Percentiles rank a stretch among this genome's conserved stretches.
Evolutionary conservation across 2,888 invertebrate species (phyloP).

Genomic region (Tachina lurida): DNA sequence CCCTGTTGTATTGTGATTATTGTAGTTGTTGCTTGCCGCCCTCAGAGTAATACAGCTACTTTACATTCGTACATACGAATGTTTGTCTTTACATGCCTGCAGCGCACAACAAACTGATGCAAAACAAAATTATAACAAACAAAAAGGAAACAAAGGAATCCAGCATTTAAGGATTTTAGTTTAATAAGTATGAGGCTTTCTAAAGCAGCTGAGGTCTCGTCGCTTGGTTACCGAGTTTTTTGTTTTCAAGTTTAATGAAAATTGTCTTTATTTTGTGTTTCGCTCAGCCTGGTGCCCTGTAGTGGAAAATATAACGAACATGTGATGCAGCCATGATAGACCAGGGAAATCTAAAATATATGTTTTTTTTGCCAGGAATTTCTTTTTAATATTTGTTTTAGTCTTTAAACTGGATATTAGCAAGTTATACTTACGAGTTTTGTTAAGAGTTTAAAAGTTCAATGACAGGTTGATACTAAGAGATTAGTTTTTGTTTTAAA

Average conservation of each 20-base stretch:
- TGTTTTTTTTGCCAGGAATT: too few species aligned
- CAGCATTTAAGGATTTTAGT: conserved; percentile 77
- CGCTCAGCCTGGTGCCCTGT: not conserved
- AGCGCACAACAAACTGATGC: conserved; percentile 61
- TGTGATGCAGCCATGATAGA: conserved; percentile 60
- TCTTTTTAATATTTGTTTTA: too few species aligned
- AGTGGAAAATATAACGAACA: not conserved
- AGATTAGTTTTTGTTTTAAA: not conserved
- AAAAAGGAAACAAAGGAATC: conserved; percentile 42
- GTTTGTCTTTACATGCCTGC: conserved; percentile 16
- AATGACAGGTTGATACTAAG: conserved; percentile 4
- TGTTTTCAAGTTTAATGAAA: conserved; percentile 62
- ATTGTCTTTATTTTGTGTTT: conserved; percentile 44
- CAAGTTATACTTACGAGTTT: not conserved
- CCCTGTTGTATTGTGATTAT: conserved; percentile 33
- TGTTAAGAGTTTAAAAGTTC: conserved; percentile 4
- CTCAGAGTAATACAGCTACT: conserved; percentile 58
- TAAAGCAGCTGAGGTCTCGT: conserved; percentile 76
- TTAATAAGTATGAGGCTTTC: conserved; percentile 78
- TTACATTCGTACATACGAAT: not conserved
- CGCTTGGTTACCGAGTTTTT: conserved; percentile 31
- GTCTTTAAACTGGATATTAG: too few species aligned
- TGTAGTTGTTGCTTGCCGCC: conserved; percentile 26
- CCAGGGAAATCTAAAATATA: conserved; percentile 30
- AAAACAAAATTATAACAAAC: conserved; percentile 55